A percentile compares a stretch with the other conserved stretches of the same genome.
These are phyloP conservation scores for Drosophila carrolli DNA, from an alignment of 1,140 invertebrate genomes.

Conservation along the genomic window DNA sequence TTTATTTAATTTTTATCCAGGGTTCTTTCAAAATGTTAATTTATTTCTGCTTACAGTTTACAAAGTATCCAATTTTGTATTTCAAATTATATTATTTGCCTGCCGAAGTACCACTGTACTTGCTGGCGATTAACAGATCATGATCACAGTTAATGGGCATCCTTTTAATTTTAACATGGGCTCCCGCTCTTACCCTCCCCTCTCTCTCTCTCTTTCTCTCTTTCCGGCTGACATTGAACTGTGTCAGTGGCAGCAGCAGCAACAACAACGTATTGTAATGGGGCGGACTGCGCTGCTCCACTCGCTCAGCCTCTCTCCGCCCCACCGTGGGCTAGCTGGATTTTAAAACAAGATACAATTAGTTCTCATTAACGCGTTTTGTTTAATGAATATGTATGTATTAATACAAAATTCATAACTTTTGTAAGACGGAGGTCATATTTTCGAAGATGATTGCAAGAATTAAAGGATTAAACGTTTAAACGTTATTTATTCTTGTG, in stretches of 20 bases:
- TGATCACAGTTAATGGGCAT: conserved; percentile 36
- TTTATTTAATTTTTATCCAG: too few species aligned
- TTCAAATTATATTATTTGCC: neutral
- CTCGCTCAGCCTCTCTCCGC: conserved; percentile 4
- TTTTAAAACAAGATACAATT: too few species aligned
- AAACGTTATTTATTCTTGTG: too few species aligned
- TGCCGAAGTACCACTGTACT: neutral
- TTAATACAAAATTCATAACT: too few species aligned
- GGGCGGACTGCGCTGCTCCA: conserved; percentile 46
- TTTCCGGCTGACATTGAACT: conserved; percentile 63
- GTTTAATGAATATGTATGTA: too few species aligned
- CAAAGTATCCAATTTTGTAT: too few species aligned
- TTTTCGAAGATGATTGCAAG: too few species aligned
- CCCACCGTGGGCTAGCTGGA: neutral
- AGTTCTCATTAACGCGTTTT: too few species aligned
- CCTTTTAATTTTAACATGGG: conserved; percentile 58
- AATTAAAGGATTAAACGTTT: too few species aligned
- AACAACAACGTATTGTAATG: conserved; percentile 53
- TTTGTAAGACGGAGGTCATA: too few species aligned
- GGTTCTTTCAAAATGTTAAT: too few species aligned
- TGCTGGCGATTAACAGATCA: conserved; percentile 19
- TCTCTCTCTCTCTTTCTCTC: conserved; percentile 8
- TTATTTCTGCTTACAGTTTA: too few species aligned
- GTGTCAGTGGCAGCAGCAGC: conserved; percentile 64
- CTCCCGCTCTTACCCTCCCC: conserved; percentile 5